These are phyloP conservation scores for Hirtodrosophila confusa DNA, from an alignment of 2,888 invertebrate species.

Conservation along the genomic window DNA sequence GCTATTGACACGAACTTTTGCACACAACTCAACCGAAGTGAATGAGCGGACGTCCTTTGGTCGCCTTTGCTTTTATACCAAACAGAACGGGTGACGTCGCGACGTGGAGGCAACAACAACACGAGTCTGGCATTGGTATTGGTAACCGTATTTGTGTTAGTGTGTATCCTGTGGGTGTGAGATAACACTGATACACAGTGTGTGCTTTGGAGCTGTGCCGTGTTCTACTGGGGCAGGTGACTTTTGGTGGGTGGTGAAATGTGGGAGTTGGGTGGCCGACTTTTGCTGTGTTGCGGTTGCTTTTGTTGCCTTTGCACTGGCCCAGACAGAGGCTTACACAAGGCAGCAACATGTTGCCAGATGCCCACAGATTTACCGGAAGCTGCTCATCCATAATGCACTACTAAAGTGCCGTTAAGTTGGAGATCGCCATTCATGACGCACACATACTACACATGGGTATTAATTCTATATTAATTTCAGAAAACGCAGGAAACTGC, in stretches of 20 bases:
- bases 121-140: constrained; percentile 11
- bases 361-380: constrained; percentile 15
- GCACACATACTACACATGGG: no score
- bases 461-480: no score
- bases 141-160: constrained; percentile 6
- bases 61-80: constrained; percentile 70
- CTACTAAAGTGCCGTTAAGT: constrained; percentile 18
- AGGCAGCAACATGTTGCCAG: constrained; percentile 51
- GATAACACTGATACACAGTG: constrained; percentile 43
- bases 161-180: constrained; percentile 33
- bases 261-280: constrained; percentile 1
- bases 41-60: constrained; percentile 73
- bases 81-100: constrained; percentile 45
- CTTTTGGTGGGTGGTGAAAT: constrained; percentile 5
- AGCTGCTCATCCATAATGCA: constrained; percentile 32
- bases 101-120: constrained; percentile 17
- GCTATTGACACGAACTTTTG: constrained; percentile 48
- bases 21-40: constrained; percentile 67
- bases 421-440: constrained; percentile 15
- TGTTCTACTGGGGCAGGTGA: constrained; percentile 11
- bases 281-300: constrained; percentile 30
- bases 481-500: no score
- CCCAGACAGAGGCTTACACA: constrained; percentile 18
- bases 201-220: constrained; percentile 23
- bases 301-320: constrained; percentile 21